These are phyloP conservation scores for Solenopsis invicta DNA, from an alignment of 1,140 invertebrate genomes.

Conservation along the genomic window DNA sequence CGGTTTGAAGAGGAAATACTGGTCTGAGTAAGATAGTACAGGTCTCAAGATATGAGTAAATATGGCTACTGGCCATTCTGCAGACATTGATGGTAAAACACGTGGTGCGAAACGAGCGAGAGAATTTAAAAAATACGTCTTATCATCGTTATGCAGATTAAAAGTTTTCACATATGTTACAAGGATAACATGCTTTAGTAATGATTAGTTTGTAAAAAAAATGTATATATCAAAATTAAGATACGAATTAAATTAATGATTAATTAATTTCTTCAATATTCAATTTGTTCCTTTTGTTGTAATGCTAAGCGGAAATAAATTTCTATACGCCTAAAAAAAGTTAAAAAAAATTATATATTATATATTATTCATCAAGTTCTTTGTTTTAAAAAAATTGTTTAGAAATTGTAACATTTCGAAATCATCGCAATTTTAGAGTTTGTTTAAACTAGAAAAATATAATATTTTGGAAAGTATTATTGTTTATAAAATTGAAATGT, in stretches of 20 bases:
- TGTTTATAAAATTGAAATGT: neutral
- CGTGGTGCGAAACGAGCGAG: neutral
- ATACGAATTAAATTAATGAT: neutral
- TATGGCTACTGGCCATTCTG: conserved; percentile 53
- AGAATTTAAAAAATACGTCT: conserved; percentile 8
- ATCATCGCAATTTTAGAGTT: neutral
- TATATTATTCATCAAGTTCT: neutral
- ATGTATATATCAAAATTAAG: neutral
- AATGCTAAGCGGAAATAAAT: neutral
- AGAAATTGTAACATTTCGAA: neutral
- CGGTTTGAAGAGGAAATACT: conserved; percentile 68
- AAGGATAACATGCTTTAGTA: neutral
- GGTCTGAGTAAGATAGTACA: conserved; percentile 59
- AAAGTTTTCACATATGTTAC: conserved; percentile 10
- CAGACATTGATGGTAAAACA: conserved; percentile 65
- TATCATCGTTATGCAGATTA: conserved; percentile 14
- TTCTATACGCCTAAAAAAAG: neutral
- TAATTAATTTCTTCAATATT: neutral
- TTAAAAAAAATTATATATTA: neutral
- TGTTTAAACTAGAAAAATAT: neutral
- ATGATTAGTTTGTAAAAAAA: neutral
- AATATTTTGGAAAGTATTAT: neutral
- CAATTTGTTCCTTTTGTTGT: neutral
- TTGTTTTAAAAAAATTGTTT: neutral
- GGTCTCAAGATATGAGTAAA: conserved; percentile 62